Percentiles rank a stretch among this genome's conserved stretches.
These are phyloP conservation scores for Papilio helenus DNA, from an alignment of 1,140 invertebrate genomes.

Conservation along the genomic window DNA sequence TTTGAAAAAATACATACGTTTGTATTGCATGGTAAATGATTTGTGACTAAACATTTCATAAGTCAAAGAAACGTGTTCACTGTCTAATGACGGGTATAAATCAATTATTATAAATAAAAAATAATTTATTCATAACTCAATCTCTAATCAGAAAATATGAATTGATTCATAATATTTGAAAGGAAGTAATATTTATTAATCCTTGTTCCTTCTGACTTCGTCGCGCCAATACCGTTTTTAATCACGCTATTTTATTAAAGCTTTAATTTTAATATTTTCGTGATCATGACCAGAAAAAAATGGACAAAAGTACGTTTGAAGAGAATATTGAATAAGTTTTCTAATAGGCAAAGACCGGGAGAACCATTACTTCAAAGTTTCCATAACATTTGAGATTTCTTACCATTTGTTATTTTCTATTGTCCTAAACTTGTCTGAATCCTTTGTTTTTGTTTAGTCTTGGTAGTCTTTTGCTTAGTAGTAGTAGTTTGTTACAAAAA, in stretches of 20 bases:
- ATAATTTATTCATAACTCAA: conserved; percentile 1
- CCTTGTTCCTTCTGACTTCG: not conserved
- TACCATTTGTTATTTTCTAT: not conserved
- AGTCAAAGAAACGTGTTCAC: not conserved
- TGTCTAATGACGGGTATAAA: not conserved
- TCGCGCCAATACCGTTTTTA: not conserved
- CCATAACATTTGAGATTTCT: not conserved
- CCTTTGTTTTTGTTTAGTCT: not conserved
- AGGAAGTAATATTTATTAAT: not conserved
- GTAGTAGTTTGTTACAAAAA: too few relatives aligned
- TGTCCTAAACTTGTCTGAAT: not conserved
- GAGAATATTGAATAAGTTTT: not conserved
- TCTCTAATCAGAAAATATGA: not conserved
- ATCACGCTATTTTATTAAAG: not conserved
- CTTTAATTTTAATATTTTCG: not conserved
- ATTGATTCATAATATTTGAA: not conserved
- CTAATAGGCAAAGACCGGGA: too few relatives aligned
- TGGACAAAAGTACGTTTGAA: not conserved
- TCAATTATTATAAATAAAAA: not conserved
- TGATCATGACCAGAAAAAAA: not conserved
- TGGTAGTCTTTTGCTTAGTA: too few relatives aligned
- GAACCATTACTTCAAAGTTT: not conserved
- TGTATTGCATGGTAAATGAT: not conserved
- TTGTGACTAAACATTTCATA: not conserved
- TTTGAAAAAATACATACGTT: not conserved